Percentiles rank a stretch among this genome's conserved stretches.
phyloP scores from a whole-genome alignment of 2,888 invertebrate species.

The Barypeithes pellucidus region DNA sequence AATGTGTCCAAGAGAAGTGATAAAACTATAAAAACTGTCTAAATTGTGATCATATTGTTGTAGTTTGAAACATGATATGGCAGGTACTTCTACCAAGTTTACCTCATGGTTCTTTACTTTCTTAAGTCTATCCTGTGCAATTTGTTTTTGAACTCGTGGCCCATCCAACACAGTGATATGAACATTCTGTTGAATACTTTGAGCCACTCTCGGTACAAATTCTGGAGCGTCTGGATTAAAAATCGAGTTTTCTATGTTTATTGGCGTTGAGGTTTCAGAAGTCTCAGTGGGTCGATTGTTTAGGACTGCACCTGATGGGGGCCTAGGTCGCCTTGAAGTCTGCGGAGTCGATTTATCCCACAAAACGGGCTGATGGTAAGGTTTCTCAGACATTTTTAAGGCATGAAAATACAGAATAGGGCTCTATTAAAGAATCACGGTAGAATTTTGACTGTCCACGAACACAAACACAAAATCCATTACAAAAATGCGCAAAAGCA shows the following conservation, averaged over 20 bases:
- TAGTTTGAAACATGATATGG: neutral
- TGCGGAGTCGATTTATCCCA: conserved; percentile 24
- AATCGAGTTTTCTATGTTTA: conserved; percentile 58
- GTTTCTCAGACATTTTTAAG: conserved; percentile 28
- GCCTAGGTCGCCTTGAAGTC: conserved; percentile 21
- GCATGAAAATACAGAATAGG: conserved; percentile 10
- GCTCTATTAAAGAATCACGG: conserved; percentile 3
- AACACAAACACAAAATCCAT: conserved; percentile 45
- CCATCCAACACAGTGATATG: conserved; percentile 26
- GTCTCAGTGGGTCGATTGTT: conserved; percentile 1
- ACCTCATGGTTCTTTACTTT: conserved; percentile 47
- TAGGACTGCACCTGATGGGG: conserved; percentile 1
- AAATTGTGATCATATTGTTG: neutral
- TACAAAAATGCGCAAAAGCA: conserved; percentile 39
- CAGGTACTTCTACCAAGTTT: neutral
- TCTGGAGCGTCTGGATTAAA: conserved; percentile 76
- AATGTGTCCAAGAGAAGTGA: neutral
- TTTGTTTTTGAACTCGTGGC: conserved; percentile 41
- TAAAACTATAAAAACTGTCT: neutral
- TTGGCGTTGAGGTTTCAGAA: conserved; percentile 26
- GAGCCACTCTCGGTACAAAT: conserved; percentile 66
- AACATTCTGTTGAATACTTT: conserved; percentile 14
- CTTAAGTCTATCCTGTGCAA: conserved; percentile 62
- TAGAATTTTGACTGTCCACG: conserved; percentile 35
- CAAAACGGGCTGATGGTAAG: conserved; percentile 1